Conservation (phyloP, 2,888 invertebrate species). For the Heteromyza rotundicornis region DNA sequence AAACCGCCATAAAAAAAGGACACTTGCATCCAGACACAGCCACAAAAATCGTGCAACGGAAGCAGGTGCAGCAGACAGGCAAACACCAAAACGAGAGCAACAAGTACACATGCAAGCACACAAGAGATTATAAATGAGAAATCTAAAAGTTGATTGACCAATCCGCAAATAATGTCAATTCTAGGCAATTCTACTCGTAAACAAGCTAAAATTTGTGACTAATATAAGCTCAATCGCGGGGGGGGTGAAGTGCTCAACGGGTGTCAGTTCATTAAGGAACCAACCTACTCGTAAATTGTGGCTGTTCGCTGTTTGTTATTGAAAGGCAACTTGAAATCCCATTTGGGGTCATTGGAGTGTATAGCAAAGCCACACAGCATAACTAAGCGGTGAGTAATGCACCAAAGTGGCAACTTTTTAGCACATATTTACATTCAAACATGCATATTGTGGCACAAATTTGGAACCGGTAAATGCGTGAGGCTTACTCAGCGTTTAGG, state of each 20-base stretch:
- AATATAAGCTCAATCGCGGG: no score
- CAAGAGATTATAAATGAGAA: neutral
- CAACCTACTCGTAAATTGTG: no score
- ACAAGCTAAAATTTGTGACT: no score
- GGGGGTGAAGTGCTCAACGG: no score
- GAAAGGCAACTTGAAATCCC: no score
- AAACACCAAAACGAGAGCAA: no score
- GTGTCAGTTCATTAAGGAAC: no score
- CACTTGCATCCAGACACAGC: neutral
- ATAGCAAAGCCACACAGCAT: no score
- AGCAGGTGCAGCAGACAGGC: neutral
- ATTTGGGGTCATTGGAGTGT: no score
- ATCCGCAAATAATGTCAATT: neutral
- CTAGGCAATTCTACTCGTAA: no score
- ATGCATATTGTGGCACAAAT: neutral
- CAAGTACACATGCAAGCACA: neutral
- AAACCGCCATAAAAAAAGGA: neutral
- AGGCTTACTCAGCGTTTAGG: neutral
- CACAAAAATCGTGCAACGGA: neutral
- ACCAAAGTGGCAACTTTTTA: neutral
- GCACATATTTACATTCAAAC: no score
- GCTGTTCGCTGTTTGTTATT: no score
- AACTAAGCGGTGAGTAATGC: neutral
- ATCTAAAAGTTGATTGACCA: conserved; percentile 3
- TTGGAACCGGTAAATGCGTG: neutral